Evolutionary conservation across 2,888 invertebrate species (phyloP).

Genomic region (Apoda limacodes): DNA sequence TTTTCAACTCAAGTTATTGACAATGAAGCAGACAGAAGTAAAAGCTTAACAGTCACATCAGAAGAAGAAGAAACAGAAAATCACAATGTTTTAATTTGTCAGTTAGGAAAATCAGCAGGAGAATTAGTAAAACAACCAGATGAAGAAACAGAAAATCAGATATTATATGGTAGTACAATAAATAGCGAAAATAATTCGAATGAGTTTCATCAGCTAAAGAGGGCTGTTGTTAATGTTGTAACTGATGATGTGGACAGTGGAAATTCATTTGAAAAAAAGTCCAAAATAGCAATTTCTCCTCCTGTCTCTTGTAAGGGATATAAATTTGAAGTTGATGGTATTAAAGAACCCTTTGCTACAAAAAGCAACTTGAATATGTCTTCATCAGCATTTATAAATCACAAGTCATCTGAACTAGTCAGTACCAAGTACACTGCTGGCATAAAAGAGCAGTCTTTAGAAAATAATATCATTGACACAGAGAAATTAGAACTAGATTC

Average conservation of each 20-base stretch:
- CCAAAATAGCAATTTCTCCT: slow-evolving; percentile 33
- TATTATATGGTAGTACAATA: no score
- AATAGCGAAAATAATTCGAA: no score
- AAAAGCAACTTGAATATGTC: slow-evolving; percentile 46
- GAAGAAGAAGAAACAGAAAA: not conserved
- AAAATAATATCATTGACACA: not conserved
- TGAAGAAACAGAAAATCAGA: no score
- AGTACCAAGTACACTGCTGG: slow-evolving; percentile 11
- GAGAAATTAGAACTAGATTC: slow-evolving; percentile 1
- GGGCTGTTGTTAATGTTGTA: no score
- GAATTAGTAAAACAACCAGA: no score
- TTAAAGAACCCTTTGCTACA: slow-evolving; percentile 50
- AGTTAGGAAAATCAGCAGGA: no score
- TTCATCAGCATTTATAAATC: slow-evolving; percentile 35
- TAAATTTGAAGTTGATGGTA: slow-evolving; percentile 52
- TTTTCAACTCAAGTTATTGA: not conserved
- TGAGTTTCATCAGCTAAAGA: no score
- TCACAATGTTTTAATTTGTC: no score
- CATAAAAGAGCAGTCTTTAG: slow-evolving; percentile 30
- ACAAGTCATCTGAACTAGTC: slow-evolving; percentile 22
- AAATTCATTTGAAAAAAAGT: slow-evolving; percentile 19
- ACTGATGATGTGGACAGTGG: not conserved
- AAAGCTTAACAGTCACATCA: not conserved
- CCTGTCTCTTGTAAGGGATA: slow-evolving; percentile 46
- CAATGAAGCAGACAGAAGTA: not conserved